Evolutionary conservation across 1,140 invertebrate genomes (phyloP), one percentile per base, ranked within the genome.

Genomic region (Eumeta japonica): DNA sequence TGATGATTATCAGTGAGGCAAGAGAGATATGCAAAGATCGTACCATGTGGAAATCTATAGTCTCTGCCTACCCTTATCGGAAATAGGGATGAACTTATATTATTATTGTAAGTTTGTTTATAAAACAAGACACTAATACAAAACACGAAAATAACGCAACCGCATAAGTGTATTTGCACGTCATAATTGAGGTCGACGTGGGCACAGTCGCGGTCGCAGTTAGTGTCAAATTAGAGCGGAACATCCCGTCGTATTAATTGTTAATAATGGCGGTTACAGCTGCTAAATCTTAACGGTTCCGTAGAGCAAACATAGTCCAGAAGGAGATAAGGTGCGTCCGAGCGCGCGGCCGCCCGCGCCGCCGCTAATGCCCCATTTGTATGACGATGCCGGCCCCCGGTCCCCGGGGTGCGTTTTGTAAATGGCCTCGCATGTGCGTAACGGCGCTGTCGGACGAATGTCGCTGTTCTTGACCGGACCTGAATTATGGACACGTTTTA

Each of bases 261-360:
- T 24, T 24, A 24, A 24, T 68, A 73, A 67, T 54, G 52, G 44
- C 29, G 44, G 45, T 49, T 50, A 55, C 58, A 56, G 62, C 59
- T 65, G 61, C 59, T 71, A 71, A 73, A 71, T 73, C 66, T 71
- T 51, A 51, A 46, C n/a, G 20, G 20, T 24, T 64, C 52, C 40
- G 38, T 52, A 43, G 58, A 66, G 58, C 64, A 73, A 71, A 73
- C 70, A 71, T 71, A 70, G 64, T 65, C 59, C 58, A 62, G 60
- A 59, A 53, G 56, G 48, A 62, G 68, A 73, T 73, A 73, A 73
- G 68, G 66, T 63, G 58, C 55, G 68, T 68, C 68, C 65, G 49
- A 47, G 42, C 39, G 5, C 28, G 41, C 30, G 37, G 41, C 19
- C 36, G 52, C 48, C 41, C 49, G 45, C 51, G 47, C 48, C 51